Conservation (phyloP, 2,888 invertebrate species). For the Drymonia ruficornis region DNA sequence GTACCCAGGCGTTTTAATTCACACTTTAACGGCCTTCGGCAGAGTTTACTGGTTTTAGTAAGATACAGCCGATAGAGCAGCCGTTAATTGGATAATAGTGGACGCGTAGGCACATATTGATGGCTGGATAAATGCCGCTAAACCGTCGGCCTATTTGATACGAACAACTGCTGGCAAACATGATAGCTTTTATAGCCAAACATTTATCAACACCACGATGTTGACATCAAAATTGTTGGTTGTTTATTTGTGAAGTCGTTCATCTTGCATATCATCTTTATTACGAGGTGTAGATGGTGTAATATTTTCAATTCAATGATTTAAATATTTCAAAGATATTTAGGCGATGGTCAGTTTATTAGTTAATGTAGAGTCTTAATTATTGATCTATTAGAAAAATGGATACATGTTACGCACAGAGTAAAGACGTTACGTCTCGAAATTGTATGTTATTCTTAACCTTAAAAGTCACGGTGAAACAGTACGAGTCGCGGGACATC, state of each 20-base stretch:
- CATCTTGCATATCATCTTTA: not conserved
- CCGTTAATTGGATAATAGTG: slow-evolving; percentile 57
- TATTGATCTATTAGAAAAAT: no score
- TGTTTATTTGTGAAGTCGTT: not conserved
- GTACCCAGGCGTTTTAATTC: slow-evolving; percentile 29
- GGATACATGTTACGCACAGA: no score
- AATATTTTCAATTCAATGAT: no score
- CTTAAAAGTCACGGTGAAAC: no score
- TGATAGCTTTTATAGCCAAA: slow-evolving; percentile 41
- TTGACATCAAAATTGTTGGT: slow-evolving; percentile 21
- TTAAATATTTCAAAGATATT: no score
- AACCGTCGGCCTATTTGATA: slow-evolving; percentile 20
- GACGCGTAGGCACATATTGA: slow-evolving; percentile 22
- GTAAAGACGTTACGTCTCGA: no score
- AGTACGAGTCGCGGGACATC: no score
- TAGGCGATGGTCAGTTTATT: no score
- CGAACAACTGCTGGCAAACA: slow-evolving; percentile 39
- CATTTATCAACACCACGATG: slow-evolving; percentile 29
- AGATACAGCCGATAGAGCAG: slow-evolving; percentile 44
- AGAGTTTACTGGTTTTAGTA: slow-evolving; percentile 50
- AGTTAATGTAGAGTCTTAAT: no score
- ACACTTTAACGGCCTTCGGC: slow-evolving; percentile 36
- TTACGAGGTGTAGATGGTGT: no score
- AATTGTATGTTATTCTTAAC: no score
- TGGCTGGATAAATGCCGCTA: slow-evolving; percentile 18